A percentile compares a stretch with the other conserved stretches of the same genome.
These are phyloP conservation scores for Festucalex cinctus DNA, from an alignment of 2,113 vertebrate species.

Conservation along the genomic window DNA sequence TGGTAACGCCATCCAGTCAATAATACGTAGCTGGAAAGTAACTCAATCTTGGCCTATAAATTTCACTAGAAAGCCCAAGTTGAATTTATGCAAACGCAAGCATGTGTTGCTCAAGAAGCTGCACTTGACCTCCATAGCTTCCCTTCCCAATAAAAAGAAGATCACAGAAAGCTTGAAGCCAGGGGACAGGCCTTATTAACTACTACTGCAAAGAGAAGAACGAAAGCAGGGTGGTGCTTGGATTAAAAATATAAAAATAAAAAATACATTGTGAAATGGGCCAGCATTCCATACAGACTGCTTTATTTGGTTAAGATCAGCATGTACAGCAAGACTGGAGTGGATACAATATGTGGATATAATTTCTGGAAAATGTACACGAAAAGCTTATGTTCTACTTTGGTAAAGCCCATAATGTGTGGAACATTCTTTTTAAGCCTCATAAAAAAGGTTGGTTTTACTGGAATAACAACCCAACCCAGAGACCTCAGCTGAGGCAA, in stretches of 20 bases:
- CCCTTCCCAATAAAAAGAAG: slow-evolving; percentile 48
- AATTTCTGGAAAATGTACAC: slow-evolving; percentile 26
- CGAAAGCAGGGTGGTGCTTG: slow-evolving; percentile 22
- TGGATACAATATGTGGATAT: neutral
- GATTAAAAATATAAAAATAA: too few relatives aligned
- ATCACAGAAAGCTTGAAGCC: slow-evolving; percentile 50
- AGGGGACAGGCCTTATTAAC: slow-evolving; percentile 41
- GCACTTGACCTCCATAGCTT: slow-evolving; percentile 68
- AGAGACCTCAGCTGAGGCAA: slow-evolving; percentile 32
- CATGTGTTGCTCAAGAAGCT: slow-evolving; percentile 47
- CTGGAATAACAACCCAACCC: slow-evolving; percentile 30
- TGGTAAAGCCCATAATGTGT: slow-evolving; percentile 20
- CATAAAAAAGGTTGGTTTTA: slow-evolving; percentile 20
- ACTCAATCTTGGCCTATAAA: slow-evolving; percentile 11
- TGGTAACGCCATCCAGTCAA: slow-evolving; percentile 21
- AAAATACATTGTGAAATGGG: slow-evolving; percentile 14
- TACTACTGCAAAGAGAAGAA: slow-evolving; percentile 17
- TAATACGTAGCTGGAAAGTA: slow-evolving; percentile 18
- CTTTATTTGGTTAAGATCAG: neutral
- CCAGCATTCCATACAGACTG: neutral
- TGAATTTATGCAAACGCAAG: slow-evolving; percentile 60
- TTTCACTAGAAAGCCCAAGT: slow-evolving; percentile 25
- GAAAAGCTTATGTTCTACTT: slow-evolving; percentile 29
- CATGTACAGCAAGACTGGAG: neutral
- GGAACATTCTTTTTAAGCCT: slow-evolving; percentile 46